Base-by-base conservation (phyloP, 2,888 invertebrate species). In the Tenthredo amoena region DNA sequence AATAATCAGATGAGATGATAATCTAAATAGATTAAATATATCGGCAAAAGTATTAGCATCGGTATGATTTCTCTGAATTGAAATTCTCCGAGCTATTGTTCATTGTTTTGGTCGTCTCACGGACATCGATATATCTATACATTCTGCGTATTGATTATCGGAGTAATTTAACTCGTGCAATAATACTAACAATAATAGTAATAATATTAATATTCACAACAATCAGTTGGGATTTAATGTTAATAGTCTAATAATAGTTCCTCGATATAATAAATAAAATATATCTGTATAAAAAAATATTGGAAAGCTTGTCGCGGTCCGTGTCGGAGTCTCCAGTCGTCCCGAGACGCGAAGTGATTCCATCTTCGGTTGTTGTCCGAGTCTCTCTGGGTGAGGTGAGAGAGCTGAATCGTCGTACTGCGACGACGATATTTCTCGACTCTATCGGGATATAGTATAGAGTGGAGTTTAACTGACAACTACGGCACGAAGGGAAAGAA, bases 391-490 rank as follows among this genome's bases (percentile, higher is more conserved):
- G 10, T 21, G 40, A 74, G 74, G 43, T 74, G 74, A 43, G 43
- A 74, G 74, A 40, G n/a, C 26, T n/a, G n/a, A n/a, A 43, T 74
- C 74, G 43, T 74, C 74, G 43, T 74, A 43, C 74, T 74, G 43
- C 74, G 21, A 72, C 40, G 21, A 72, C 2, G 18, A 26, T 74
- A 74, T 68, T 43, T 40, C 40, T 74, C n/a, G 21, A 74, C 74
- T 43, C 74, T 43, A 74, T 74, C 74, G 10, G 74, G 68, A 68
- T 68, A 34, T 68, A 74, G 74, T 43, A 68, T 68, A 43, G 34
- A 68, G 68, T 68, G 12, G 21, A 43, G 74, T 40, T 74, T 43
- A 74, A 74, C 74, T 74, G 74, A 74, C 74, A 74, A 74, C 74
- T 74, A 68, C 15, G 18, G 74, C 43, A 43, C 74, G 74, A 74